A percentile compares a stretch with the other conserved stretches of the same genome.
Evolutionary conservation across 2,113 vertebrate species (phyloP).

Genomic region (Bolborhynchus lineola): DNA sequence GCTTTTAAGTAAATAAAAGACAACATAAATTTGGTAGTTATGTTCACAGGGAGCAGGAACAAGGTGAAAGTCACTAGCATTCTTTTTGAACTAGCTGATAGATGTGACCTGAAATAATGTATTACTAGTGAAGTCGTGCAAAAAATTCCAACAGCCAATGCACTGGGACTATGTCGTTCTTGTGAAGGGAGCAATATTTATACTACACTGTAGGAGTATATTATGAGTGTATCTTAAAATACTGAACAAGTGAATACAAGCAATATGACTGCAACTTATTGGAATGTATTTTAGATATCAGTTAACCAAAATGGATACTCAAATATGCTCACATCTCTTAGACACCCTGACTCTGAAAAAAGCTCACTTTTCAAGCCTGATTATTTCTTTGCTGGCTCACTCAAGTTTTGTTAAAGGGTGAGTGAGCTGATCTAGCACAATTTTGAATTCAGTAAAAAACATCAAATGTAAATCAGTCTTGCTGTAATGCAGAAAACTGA

Average conservation of each 20-base stretch:
- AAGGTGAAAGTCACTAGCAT: constrained; percentile 56
- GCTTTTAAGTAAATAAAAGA: constrained; percentile 32
- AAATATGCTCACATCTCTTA: neutral
- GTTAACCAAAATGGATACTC: neutral
- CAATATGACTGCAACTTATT: neutral
- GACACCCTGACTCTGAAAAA: neutral
- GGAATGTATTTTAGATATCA: neutral
- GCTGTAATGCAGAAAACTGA: neutral
- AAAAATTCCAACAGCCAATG: constrained; percentile 6
- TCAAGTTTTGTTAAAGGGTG: neutral
- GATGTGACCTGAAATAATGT: constrained; percentile 49
- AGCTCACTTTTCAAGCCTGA: neutral
- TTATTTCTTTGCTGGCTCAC: neutral
- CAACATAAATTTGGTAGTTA: constrained; percentile 17
- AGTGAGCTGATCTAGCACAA: neutral
- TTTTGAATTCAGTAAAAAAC: neutral
- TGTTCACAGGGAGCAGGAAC: constrained; percentile 14
- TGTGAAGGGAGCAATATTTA: neutral
- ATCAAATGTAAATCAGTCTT: neutral
- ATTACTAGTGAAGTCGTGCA: constrained; percentile 50
- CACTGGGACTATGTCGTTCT: neutral
- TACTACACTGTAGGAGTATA: neutral
- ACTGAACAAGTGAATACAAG: neutral
- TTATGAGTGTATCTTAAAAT: neutral
- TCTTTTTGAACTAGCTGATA: constrained; percentile 36